Evolutionary conservation across 2,113 vertebrate species (phyloP), one percentile per base, ranked within the genome.

Genomic region (Pseudorasbora parva): DNA sequence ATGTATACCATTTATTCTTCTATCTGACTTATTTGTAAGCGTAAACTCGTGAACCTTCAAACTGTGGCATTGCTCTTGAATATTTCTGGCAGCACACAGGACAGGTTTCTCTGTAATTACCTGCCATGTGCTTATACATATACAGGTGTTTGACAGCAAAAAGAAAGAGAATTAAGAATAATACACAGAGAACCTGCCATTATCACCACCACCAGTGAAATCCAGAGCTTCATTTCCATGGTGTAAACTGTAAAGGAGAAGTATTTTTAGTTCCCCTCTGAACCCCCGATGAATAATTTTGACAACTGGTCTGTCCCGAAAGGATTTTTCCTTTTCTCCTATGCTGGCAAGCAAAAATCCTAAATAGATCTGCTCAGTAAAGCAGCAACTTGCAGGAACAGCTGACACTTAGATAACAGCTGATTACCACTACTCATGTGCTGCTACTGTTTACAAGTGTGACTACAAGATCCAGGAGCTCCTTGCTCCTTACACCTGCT

Each of bases 381-480:
- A 7, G 59, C 33, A 60, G 56, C 8, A 77, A 59, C 75, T 12
- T 41, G 6, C 11, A n/a, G 75, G 51, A 78, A 78, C 75, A 78
- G 75, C 75, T 78, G 75, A 56, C 54, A 78, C 33, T 23, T 33
- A 45, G 19, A 60, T 25, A 33, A 25, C 33, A 43, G 21, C n/a
- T 74, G 71, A 57, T 37, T 64, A 45, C 27, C 41, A 75, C 41
- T 33, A n/a, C 41, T 45, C 25, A 3, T 49, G 25, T 25, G 12
- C 72, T 71, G 43, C 59, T 79, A 25, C 62, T 62, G 30, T 10
- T 23, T 23, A n/a, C 75, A 78, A 43, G 49, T 57, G 49, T 59
- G 56, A 68, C 76, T 83, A 14, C 9, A n/a, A 85, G 77, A 54
- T 59, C 21, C 49, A 21, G 59, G 56, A 78, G 43, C 75, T 41